Percentiles rank a stretch among this genome's conserved stretches.
Evolutionary conservation across 1,140 invertebrate genomes (phyloP).

Genomic region (Triops cancriformis): DNA sequence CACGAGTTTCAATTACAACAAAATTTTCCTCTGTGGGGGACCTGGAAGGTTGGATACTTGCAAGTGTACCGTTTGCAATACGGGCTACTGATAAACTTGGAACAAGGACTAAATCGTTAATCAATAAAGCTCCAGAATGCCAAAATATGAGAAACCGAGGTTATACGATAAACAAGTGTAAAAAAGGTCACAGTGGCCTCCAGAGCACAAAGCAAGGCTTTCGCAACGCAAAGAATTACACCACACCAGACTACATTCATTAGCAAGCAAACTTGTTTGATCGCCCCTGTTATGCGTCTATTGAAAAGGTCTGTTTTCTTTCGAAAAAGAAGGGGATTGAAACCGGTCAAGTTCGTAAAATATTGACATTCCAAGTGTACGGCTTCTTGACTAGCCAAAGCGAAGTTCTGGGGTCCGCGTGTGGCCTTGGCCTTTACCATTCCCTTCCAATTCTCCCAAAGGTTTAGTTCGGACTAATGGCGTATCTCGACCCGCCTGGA

Average conservation of each 20-base stretch:
- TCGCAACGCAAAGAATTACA: background rate
- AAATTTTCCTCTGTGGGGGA: background rate
- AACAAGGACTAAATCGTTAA: slow-evolving; percentile 7
- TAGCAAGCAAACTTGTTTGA: too few relatives aligned
- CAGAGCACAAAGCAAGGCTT: background rate
- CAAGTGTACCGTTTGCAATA: background rate
- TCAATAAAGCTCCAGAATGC: background rate
- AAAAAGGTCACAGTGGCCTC: background rate
- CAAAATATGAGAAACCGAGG: slow-evolving; percentile 1
- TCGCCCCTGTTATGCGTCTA: too few relatives aligned
- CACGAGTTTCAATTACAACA: background rate
- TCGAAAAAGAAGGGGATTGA: too few relatives aligned
- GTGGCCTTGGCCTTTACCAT: background rate
- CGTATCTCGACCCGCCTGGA: too few relatives aligned
- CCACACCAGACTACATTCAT: too few relatives aligned
- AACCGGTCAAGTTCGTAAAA: too few relatives aligned
- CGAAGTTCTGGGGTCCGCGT: background rate
- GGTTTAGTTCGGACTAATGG: background rate
- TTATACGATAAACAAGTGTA: background rate
- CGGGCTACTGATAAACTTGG: background rate
- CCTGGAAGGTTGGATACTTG: background rate
- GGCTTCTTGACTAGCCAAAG: background rate
- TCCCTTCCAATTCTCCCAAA: background rate
- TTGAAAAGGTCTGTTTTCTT: too few relatives aligned
- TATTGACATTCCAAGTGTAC: background rate